phyloP scores from a whole-genome alignment of 1,140 invertebrate species.

The Drosophila sucinea region DNA sequence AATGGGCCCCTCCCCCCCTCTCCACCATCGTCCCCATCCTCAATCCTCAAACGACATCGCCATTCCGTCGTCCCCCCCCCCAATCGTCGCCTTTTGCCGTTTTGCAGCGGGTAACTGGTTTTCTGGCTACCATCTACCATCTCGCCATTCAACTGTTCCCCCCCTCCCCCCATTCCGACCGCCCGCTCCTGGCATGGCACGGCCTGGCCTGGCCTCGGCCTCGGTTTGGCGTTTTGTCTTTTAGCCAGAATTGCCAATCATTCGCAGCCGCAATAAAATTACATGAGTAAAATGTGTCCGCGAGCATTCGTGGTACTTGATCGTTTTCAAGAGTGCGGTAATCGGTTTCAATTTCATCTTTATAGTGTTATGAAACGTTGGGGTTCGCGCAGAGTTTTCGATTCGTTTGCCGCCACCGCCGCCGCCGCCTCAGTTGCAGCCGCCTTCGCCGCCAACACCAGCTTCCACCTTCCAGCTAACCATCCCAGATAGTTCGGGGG shows the following conservation, averaged over 20 bases:
- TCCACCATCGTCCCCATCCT: constrained; percentile 17
- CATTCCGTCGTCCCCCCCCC: constrained; percentile 19
- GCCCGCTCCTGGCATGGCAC: background rate
- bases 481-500: background rate
- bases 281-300: constrained; percentile 81
- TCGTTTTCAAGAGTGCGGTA: constrained; percentile 82
- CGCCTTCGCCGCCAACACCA: constrained; percentile 28
- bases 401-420: background rate
- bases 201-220: constrained; percentile 20
- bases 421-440: background rate
- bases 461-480: constrained; percentile 15
- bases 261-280: constrained; percentile 79
- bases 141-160: background rate
- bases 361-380: constrained; percentile 75
- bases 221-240: constrained; percentile 62
- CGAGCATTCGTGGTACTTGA: constrained; percentile 79
- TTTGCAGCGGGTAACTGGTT: constrained; percentile 58
- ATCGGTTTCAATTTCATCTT: constrained; percentile 82
- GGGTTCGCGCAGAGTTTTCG: constrained; percentile 53
- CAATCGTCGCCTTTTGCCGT: constrained; percentile 31
- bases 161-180: background rate
- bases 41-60: constrained; percentile 13
- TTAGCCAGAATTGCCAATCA: constrained; percentile 80
- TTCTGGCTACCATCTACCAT: constrained; percentile 36
- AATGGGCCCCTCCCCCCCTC: background rate